These are phyloP conservation scores for Microcebus jonahi DNA, from an alignment of 2,113 vertebrate genomes.

Conservation along the genomic window DNA sequence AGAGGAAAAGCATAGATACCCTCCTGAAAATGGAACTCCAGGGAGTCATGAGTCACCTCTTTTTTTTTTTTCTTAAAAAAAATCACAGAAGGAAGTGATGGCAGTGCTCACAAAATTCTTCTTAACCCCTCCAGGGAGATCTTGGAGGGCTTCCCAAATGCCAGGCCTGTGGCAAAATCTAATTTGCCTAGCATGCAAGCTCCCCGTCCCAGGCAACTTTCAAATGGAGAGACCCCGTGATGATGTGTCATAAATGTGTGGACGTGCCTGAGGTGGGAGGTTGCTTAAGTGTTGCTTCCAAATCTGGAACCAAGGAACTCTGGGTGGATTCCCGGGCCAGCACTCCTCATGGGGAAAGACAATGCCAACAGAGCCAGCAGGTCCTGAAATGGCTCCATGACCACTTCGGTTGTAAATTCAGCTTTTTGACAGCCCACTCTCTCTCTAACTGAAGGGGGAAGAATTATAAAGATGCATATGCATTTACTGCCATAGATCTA, in stretches of 20 bases:
- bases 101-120: background rate
- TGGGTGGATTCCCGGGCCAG: background rate
- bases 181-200: background rate
- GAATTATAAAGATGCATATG: background rate
- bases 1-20: background rate
- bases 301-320: slow-evolving; percentile 15
- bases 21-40: background rate
- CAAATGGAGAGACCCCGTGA: background rate
- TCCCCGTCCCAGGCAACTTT: background rate
- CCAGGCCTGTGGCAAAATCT: background rate
- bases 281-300: background rate
- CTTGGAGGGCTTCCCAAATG: background rate
- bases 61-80: background rate
- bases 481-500: background rate
- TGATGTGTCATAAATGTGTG: background rate
- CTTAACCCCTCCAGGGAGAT: background rate
- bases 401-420: background rate
- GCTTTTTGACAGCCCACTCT: background rate
- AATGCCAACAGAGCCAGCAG: background rate
- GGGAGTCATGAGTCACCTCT: background rate
- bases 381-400: background rate
- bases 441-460: background rate
- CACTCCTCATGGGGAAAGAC: background rate
- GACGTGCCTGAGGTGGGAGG: background rate
- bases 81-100: background rate